A percentile compares a stretch with the other conserved stretches of the same genome.
phyloP scores from a whole-genome alignment of 2,888 invertebrate species.

The Acrocera orbiculus region DNA sequence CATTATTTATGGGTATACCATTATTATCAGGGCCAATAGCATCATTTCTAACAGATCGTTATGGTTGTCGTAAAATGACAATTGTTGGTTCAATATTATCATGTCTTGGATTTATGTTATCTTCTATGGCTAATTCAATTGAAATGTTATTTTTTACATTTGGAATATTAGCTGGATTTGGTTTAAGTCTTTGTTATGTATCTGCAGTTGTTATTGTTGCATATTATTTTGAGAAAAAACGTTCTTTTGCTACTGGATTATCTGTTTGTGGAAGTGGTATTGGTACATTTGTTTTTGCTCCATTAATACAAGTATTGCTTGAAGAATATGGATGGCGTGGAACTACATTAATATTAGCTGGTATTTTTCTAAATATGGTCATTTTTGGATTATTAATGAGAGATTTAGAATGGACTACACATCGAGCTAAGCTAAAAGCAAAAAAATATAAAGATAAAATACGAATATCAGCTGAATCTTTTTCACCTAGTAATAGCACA shows the following conservation, averaged over 20 bases:
- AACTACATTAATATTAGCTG: conserved; percentile 63
- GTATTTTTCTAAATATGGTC: conserved; percentile 62
- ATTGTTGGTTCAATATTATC: conserved; percentile 62
- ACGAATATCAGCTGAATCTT: conserved; percentile 51
- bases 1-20: conserved; percentile 83
- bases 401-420: conserved; percentile 38
- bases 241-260: conserved; percentile 70
- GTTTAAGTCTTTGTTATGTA: conserved; percentile 70
- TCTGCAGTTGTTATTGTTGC: conserved; percentile 83
- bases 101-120: conserved; percentile 57
- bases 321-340: conserved; percentile 70
- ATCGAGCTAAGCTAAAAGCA: conserved; percentile 42
- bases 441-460: conserved; percentile 42
- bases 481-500: conserved; percentile 50
- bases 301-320: conserved; percentile 53
- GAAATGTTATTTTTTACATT: conserved; percentile 64
- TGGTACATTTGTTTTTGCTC: conserved; percentile 74
- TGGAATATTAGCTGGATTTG: conserved; percentile 68
- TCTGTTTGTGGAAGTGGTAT: conserved; percentile 78
- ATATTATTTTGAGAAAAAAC: conserved; percentile 70
- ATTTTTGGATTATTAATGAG: conserved; percentile 69
- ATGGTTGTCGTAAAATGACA: conserved; percentile 64
- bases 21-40: conserved; percentile 71
- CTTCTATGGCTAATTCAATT: conserved; percentile 57
- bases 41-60: conserved; percentile 63